Evolutionary conservation across 2,888 invertebrate genomes (phyloP).

Genomic region (Aphidius colemani): DNA sequence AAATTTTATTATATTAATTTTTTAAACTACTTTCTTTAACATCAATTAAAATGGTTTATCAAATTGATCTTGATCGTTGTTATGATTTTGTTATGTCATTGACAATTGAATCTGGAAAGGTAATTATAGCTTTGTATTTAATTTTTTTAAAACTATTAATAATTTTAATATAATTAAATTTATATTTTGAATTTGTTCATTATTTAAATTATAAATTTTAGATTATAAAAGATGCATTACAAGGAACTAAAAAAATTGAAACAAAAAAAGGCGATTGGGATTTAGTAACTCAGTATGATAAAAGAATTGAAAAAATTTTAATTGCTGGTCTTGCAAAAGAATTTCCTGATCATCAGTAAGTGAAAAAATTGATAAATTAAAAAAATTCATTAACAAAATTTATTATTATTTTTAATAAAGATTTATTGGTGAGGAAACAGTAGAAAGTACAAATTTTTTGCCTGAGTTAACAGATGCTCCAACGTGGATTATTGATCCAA

Average conservation of each 20-base stretch:
- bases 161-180: conserved; percentile 1
- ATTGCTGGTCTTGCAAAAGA: conserved; percentile 65
- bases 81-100: conserved; percentile 49
- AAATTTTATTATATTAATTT: conserved; percentile 25
- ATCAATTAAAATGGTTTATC: conserved; percentile 34
- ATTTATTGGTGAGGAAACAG: conserved; percentile 82
- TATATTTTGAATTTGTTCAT: background rate
- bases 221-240: conserved; percentile 49
- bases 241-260: conserved; percentile 55
- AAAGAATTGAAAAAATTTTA: conserved; percentile 74
- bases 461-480: conserved; percentile 73
- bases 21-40: conserved; percentile 3
- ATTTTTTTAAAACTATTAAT: background rate
- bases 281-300: conserved; percentile 81
- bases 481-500: conserved; percentile 86
- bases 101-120: conserved; percentile 49
- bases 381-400: background rate
- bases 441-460: conserved; percentile 58
- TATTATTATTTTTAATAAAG: conserved; percentile 54
- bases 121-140: conserved; percentile 33
- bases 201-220: conserved; percentile 28
- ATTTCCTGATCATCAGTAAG: conserved; percentile 70
- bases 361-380: conserved; percentile 20
- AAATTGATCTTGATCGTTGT: conserved; percentile 43
- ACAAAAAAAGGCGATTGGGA: conserved; percentile 73